Evolutionary conservation across 2,888 invertebrate genomes (phyloP).

Genomic region (Nyleta sp.): DNA sequence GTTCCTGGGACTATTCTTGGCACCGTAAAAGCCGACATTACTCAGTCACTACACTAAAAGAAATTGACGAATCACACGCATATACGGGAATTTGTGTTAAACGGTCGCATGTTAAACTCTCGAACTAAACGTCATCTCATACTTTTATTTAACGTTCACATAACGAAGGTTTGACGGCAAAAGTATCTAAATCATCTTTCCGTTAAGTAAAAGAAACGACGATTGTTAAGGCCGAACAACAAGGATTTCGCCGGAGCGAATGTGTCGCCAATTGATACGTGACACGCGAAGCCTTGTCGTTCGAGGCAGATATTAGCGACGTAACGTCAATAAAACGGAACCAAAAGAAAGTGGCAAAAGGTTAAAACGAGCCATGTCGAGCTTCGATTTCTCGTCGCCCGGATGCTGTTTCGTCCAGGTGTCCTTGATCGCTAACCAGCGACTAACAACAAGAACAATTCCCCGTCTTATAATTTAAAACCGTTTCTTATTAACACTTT

Average conservation of each 20-base stretch:
- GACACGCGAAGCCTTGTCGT: slow-evolving; percentile 28
- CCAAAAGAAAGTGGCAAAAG: slow-evolving; percentile 45
- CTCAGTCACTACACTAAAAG: slow-evolving; percentile 22
- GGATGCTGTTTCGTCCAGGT: slow-evolving; percentile 63
- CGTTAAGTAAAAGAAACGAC: background rate
- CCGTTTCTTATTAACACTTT: slow-evolving; percentile 61
- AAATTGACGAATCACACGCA: background rate
- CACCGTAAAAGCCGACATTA: slow-evolving; percentile 33
- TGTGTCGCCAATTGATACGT: background rate
- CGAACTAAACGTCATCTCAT: slow-evolving; percentile 19
- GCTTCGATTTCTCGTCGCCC: slow-evolving; percentile 57
- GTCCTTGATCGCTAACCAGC: slow-evolving; percentile 45
- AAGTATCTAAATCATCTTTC: no score
- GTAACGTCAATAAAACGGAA: slow-evolving; percentile 23
- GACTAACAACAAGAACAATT: slow-evolving; percentile 57
- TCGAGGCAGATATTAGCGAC: slow-evolving; percentile 2
- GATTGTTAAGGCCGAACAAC: slow-evolving; percentile 1
- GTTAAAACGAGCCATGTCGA: slow-evolving; percentile 34
- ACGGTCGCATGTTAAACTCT: slow-evolving; percentile 21
- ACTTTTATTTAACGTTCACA: no score
- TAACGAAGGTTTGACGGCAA: no score
- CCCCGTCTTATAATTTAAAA: slow-evolving; percentile 46
- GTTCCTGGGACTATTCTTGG: no score
- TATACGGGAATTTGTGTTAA: slow-evolving; percentile 10
- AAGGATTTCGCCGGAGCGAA: slow-evolving; percentile 19